Evolutionary conservation across 2,797 vertebrate genomes (phyloP).

Genomic region (Sorex maritimensis): DNA sequence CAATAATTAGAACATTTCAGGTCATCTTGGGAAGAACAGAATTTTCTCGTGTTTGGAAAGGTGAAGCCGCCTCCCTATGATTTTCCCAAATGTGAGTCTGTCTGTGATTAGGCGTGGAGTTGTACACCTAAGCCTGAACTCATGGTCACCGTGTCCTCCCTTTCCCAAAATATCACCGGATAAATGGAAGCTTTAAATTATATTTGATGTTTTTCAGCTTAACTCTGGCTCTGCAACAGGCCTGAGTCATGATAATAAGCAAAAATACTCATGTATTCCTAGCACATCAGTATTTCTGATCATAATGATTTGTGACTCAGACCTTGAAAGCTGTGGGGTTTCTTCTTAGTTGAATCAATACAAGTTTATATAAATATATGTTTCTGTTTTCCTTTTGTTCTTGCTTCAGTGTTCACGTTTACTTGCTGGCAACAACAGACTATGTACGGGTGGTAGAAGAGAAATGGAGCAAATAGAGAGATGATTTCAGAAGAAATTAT

Average conservation of each 20-base stretch:
- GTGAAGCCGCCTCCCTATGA: conserved; percentile 88
- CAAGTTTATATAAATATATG: conserved; percentile 90
- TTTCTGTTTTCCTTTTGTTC: conserved; percentile 88
- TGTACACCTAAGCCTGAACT: conserved; percentile 79
- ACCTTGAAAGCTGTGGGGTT: conserved; percentile 82
- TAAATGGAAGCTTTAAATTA: conserved; percentile 67
- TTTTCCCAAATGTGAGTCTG: conserved; percentile 87
- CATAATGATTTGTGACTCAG: conserved; percentile 86
- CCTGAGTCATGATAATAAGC: conserved; percentile 23
- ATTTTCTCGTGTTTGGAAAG: conserved; percentile 89
- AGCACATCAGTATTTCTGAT: conserved; percentile 75
- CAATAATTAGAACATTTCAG: conserved; percentile 97
- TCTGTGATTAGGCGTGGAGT: conserved; percentile 72
- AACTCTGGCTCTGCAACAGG: conserved; percentile 60
- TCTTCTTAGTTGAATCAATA: conserved; percentile 88
- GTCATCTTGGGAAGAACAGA: conserved; percentile 94
- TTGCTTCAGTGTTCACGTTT: conserved; percentile 82
- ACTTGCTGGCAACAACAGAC: conserved; percentile 79
- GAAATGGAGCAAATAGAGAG: conserved; percentile 81
- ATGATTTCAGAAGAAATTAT: conserved; percentile 84
- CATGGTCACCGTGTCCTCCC: conserved; percentile 25
- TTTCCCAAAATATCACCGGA: conserved; percentile 58
- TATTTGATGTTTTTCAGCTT: conserved; percentile 72
- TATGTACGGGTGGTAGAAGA: conserved; percentile 64
- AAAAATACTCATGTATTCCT: conserved; percentile 56